These are phyloP conservation scores for Heptranchias perlo DNA, from an alignment of 2,113 vertebrate species.

Conservation along the genomic window DNA sequence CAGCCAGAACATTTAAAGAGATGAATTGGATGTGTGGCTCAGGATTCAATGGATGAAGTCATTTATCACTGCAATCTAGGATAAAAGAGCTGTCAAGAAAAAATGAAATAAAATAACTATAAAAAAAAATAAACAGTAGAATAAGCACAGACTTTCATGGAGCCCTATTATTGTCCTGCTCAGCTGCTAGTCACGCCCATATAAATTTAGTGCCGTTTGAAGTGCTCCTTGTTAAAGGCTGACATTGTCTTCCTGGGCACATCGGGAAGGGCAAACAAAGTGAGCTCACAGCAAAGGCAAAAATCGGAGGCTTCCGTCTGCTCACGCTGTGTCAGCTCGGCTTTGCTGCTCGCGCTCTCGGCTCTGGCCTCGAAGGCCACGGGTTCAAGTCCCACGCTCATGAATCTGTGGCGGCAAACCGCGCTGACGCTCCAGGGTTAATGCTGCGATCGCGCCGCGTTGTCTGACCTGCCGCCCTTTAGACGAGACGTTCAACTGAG, in stretches of 20 bases:
- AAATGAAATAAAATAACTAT: neutral
- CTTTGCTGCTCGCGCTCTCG: neutral
- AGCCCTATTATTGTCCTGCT: neutral
- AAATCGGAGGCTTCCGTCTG: neutral
- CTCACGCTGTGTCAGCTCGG: neutral
- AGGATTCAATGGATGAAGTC: neutral
- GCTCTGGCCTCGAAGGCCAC: neutral
- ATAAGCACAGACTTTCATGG: neutral
- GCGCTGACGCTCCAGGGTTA: too few relatives aligned
- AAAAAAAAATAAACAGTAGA: neutral
- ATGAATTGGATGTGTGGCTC: neutral
- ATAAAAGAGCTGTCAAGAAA: slow-evolving; percentile 3
- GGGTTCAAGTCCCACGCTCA: neutral
- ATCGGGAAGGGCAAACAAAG: neutral
- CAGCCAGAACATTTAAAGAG: neutral
- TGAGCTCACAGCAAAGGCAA: neutral
- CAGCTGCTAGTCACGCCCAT: neutral
- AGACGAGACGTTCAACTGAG: neutral
- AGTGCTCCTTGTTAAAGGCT: neutral
- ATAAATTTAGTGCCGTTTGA: neutral
- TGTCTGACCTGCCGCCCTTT: neutral
- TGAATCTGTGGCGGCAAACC: neutral
- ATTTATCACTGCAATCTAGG: neutral
- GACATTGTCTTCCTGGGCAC: neutral
- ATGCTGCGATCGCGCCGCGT: neutral